Conservation (phyloP, 2,113 vertebrate genomes). For the Chelonoidis abingdonii region DNA sequence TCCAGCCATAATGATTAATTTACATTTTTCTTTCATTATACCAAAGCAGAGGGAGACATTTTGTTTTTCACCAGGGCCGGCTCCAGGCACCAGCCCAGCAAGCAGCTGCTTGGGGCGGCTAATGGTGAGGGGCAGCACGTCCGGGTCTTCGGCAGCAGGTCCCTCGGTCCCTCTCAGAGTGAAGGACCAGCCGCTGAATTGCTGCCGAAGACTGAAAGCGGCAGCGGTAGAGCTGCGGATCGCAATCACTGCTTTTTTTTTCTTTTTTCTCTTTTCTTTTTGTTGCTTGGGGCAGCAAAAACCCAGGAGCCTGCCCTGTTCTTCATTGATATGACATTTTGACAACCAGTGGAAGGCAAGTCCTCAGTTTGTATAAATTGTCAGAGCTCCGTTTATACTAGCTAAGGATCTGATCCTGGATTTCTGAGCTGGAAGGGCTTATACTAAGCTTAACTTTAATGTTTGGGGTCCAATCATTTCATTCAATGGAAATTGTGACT, state of each 20-base stretch:
- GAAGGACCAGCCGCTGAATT: too few relatives aligned
- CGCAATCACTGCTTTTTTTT: too few relatives aligned
- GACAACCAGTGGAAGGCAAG: not conserved
- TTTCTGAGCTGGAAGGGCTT: not conserved
- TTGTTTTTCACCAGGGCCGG: not conserved
- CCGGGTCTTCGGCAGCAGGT: too few relatives aligned
- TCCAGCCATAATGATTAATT: not conserved
- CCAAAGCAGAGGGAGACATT: not conserved
- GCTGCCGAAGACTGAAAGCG: too few relatives aligned
- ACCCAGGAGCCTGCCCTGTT: not conserved
- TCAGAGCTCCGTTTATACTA: not conserved
- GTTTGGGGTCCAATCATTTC: not conserved
- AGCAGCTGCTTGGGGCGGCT: too few relatives aligned
- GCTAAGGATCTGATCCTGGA: not conserved
- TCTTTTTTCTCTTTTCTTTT: too few relatives aligned
- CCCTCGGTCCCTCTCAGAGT: too few relatives aligned
- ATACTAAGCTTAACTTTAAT: not conserved
- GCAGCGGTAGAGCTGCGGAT: too few relatives aligned
- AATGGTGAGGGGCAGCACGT: too few relatives aligned
- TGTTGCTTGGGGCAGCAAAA: too few relatives aligned
- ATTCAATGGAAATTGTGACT: not conserved
- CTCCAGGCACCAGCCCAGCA: too few relatives aligned
- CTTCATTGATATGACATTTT: not conserved
- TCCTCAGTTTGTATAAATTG: not conserved
- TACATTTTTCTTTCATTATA: not conserved